phyloP scores from a whole-genome alignment of 2,888 invertebrate species.

The Himalopsyche kuldschensis region DNA sequence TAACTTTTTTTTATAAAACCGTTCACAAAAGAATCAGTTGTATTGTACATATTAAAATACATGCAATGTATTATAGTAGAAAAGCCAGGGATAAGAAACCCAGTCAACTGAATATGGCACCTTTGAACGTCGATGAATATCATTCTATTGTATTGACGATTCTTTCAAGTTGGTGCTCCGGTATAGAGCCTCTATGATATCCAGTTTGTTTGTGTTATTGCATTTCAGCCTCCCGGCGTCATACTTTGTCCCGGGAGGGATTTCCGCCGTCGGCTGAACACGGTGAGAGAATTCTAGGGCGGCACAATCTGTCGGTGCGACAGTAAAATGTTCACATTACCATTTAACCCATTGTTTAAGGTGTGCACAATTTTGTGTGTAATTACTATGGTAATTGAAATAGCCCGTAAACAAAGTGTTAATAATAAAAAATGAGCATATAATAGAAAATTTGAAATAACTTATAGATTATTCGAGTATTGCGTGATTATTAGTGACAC shows the following conservation, averaged over 20 bases:
- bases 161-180: constrained; percentile 11
- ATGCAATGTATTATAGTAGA: not conserved
- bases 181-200: constrained; percentile 18
- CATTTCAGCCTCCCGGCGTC: constrained; percentile 21
- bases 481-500: too few relatives aligned
- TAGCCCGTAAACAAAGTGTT: too few relatives aligned
- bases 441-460: too few relatives aligned
- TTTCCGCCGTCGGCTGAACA: not conserved
- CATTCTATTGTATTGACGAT: constrained; percentile 16
- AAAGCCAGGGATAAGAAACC: not conserved
- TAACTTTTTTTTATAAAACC: not conserved
- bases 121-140: constrained; percentile 10
- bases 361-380: too few relatives aligned
- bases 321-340: not conserved
- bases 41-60: not conserved
- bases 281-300: not conserved
- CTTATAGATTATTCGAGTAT: too few relatives aligned
- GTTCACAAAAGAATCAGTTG: not conserved
- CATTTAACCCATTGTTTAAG: too few relatives aligned
- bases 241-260: not conserved
- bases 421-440: too few relatives aligned
- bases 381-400: too few relatives aligned
- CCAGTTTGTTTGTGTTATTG: constrained; percentile 24
- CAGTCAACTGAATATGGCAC: not conserved
- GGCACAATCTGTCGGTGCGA: not conserved